Base-by-base conservation (phyloP, 2,888 invertebrate genomes). In the Melanostoma scalare region DNA sequence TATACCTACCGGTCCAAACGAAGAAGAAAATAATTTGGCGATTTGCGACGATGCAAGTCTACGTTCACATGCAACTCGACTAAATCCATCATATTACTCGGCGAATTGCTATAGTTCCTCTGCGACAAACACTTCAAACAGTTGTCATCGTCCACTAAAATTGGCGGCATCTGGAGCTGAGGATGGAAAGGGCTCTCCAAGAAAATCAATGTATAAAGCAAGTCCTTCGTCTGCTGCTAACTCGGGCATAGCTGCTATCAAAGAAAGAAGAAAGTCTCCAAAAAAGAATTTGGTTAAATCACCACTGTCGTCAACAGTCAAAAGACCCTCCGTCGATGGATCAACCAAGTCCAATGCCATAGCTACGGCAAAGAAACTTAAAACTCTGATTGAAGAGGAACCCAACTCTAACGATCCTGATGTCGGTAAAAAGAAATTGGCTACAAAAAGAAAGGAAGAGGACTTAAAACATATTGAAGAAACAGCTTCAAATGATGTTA, bases 221-320 rank as follows among this genome's bases (percentile, higher is more conserved):
- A 73, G 53, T 42, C 40, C 53, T n/a, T 58, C 72, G 30, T 8
- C 55, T 38, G 20, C 61, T 1, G 42, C 72, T 6, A 61, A 60
- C 6, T 35, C 65, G 38, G 20, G 48, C 0, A 4, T 38, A 3
- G 6, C 55, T 2, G 31, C 40, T 1, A 60, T 72, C 2, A 86
- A 87, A 44, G 90, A 90, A 52, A 90, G 89, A 50, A 87, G 89
- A 0, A 91, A 90, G 68, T 91, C 90, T 20, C 90, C 91, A 30
- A 91, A 91, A 71, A 91, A 91, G 65, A 87, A 82, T n/a, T 86
- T 90, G 0, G 69, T 86, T 2, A 86, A 82, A 76, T 86, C 85
- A 4, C 86, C 86, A 0, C 2, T 61, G 2, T 65, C 75, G 2
- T 30, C 20, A 20, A 20, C 53, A 3, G 42, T 44, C 9, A 85